Percentiles rank a stretch among this genome's conserved stretches.
Evolutionary conservation across 2,113 vertebrate species (phyloP).

Genomic region (Nasalis larvatus): DNA sequence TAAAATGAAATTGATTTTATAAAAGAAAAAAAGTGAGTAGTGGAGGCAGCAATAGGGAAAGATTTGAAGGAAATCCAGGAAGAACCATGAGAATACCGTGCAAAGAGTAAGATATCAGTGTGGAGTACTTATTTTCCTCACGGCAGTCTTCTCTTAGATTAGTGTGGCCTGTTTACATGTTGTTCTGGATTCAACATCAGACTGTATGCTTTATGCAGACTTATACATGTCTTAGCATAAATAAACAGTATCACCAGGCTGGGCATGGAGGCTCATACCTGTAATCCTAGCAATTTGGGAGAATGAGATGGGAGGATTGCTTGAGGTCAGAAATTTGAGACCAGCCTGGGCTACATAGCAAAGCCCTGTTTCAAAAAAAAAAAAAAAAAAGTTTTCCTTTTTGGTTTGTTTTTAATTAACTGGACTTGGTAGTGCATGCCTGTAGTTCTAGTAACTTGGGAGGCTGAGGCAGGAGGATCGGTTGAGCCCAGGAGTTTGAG

Average conservation of each 20-base stretch:
- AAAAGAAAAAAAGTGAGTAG: background rate
- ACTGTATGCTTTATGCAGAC: background rate
- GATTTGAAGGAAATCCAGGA: background rate
- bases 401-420: too few species aligned
- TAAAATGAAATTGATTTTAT: background rate
- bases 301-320: too few species aligned
- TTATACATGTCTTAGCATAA: background rate
- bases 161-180: background rate
- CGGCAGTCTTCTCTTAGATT: background rate
- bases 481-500: too few species aligned
- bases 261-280: too few species aligned
- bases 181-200: background rate
- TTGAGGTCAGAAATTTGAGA: too few species aligned
- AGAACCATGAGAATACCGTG: background rate
- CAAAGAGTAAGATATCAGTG: fast-evolving
- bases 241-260: background rate
- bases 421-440: too few species aligned
- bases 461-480: too few species aligned
- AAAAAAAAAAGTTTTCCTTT: too few species aligned
- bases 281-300: too few species aligned
- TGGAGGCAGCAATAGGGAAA: background rate
- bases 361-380: too few species aligned
- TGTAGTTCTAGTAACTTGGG: too few species aligned
- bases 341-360: too few species aligned
- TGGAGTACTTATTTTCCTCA: background rate